Evolutionary conservation across 2,888 invertebrate genomes (phyloP), one percentile per base, ranked within the genome.

Genomic region (Mesopsocus fuscifrons): DNA sequence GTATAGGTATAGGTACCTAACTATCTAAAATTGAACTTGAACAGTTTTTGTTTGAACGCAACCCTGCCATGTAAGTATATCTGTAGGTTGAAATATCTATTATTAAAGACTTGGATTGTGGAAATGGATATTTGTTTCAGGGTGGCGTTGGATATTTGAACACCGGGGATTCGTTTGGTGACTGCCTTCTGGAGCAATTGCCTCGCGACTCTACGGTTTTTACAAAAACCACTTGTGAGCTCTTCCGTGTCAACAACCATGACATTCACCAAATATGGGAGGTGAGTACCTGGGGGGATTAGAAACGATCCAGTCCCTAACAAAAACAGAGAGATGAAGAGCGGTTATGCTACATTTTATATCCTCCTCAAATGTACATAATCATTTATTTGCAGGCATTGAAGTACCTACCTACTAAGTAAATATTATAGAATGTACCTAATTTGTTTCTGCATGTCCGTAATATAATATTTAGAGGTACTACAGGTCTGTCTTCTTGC

Each of bases 241-340:
- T 82, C 45, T 66, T 82, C 26, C 65, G 80, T 45, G 76, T 82
- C 42, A 78, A 79, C 57, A 76, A 78, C 57, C 72, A 73, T 53
- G 80, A 81, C 61, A 79, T 82, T 61, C 72, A 73, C 53, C 66
- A 76, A 49, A 71, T 82, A 52, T 81, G 78, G 76, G 77, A 80
- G 73, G 80, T 80, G 63, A 65, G 69, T 55, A 44, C 40, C 4
- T n/a, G 30, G 30, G 30, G 30, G 30, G 30, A 30, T 11, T n/a
- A 35, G 3, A 3, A 16, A 16, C 17, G n/a, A 17, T 3, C 38
- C 6, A 16, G n/a, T 16, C 23, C 30, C 9, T 9, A 30, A 30
- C 9, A 30, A 30, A 30, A 30, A 30, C 9, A 30, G n/a, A 30
- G n/a, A n/a, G 21, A 13, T n/a, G n/a, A 13, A 26, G 6, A 34